phyloP scores from a whole-genome alignment of 23 tunicate species.

The Pegea sp. region DNA sequence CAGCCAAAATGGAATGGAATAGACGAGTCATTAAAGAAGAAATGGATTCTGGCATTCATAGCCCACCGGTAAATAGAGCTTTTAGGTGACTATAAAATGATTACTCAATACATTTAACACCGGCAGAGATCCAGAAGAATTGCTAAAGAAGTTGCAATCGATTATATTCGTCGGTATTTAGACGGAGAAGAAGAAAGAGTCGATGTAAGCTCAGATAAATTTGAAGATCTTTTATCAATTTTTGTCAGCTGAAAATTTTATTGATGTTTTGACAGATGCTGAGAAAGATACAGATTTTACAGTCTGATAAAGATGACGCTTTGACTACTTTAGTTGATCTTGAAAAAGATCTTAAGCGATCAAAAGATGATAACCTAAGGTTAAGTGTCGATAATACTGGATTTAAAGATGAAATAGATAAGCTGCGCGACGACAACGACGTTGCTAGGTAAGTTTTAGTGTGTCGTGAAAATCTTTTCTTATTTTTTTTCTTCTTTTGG shows the following conservation, averaged over 20 bases:
- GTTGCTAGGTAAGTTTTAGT: conserved; percentile 10
- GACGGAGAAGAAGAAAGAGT: conserved; percentile 78
- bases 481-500: no score
- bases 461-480: no score
- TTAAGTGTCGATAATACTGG: conserved; percentile 13
- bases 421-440: conserved; percentile 17
- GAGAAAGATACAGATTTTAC: conserved; percentile 24
- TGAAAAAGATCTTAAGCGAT: conserved; percentile 23
- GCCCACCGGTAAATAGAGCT: conserved; percentile 52
- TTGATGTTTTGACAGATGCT: conserved; percentile 25
- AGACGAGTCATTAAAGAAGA: conserved; percentile 72
- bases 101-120: not conserved
- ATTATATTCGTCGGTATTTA: conserved; percentile 59
- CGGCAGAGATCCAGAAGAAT: conserved; percentile 62
- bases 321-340: conserved; percentile 38
- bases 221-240: not conserved
- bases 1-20: conserved; percentile 86
- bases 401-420: conserved; percentile 26
- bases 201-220: conserved; percentile 17
- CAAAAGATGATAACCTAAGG: conserved; percentile 30
- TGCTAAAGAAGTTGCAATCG: conserved; percentile 88
- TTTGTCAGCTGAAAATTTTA: not conserved
- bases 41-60: conserved; percentile 78
- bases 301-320: conserved; percentile 44
- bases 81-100: no score